These are phyloP conservation scores for Ceraclea dissimilis DNA, from an alignment of 2,888 invertebrate species.

Conservation along the genomic window DNA sequence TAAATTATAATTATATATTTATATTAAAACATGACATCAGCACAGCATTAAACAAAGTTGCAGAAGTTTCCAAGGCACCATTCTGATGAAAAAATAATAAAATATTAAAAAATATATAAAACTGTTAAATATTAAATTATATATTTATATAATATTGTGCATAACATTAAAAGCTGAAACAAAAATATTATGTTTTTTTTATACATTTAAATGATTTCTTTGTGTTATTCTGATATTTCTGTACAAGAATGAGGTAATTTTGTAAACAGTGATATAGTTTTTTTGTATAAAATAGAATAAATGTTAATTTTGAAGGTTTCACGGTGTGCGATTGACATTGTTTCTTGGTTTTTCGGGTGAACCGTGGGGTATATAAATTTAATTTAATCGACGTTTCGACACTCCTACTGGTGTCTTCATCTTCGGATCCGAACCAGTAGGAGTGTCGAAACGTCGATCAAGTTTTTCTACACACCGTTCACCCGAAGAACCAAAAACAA, in stretches of 20 bases:
- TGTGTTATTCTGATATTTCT: not conserved
- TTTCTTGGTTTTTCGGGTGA: too few species aligned
- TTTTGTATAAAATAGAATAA: not conserved
- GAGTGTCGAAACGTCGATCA: too few species aligned
- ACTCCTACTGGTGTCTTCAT: too few species aligned
- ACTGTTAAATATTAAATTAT: not conserved
- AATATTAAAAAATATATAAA: not conserved
- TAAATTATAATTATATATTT: not conserved
- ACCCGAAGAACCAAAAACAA: too few species aligned
- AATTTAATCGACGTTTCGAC: too few species aligned
- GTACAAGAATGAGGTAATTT: not conserved
- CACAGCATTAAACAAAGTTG: conserved; percentile 1
- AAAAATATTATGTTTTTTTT: not conserved
- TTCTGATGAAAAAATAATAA: not conserved
- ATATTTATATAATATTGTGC: not conserved
- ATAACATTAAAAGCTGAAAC: not conserved
- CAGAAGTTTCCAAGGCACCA: not conserved
- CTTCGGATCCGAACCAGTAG: too few species aligned
- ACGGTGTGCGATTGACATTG: too few species aligned
- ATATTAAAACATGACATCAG: not conserved
- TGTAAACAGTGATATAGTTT: not conserved
- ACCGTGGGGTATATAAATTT: too few species aligned
- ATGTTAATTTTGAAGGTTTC: too few species aligned
- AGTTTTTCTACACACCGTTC: too few species aligned
- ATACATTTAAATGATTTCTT: not conserved